A percentile compares a stretch with the other conserved stretches of the same genome.
These are phyloP conservation scores for Homalodisca vitripennis DNA, from an alignment of 1,140 invertebrate species.

Conservation along the genomic window DNA sequence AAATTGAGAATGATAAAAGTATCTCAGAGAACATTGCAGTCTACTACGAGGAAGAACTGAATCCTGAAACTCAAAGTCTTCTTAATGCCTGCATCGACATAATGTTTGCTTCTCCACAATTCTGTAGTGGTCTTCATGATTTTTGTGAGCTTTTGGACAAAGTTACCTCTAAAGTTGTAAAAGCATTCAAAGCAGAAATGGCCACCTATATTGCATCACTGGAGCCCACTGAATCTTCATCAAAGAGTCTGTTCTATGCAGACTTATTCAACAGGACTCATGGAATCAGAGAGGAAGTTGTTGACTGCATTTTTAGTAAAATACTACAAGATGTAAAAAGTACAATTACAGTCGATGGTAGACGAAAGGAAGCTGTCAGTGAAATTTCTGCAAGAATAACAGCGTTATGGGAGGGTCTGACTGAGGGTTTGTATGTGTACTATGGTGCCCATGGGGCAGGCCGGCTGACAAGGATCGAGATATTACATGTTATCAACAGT, in stretches of 20 bases:
- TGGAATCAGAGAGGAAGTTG: background rate
- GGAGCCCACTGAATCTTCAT: background rate
- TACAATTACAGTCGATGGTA: background rate
- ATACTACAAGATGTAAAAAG: constrained; percentile 2
- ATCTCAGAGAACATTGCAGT: background rate
- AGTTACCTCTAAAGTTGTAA: background rate
- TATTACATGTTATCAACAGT: background rate
- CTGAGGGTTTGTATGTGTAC: background rate
- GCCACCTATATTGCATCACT: background rate
- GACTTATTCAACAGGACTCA: background rate
- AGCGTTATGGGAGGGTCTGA: background rate
- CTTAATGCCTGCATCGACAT: background rate
- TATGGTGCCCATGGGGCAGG: background rate
- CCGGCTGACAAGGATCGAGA: background rate
- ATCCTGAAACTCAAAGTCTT: background rate
- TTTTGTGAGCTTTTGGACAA: background rate
- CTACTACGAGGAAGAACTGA: background rate
- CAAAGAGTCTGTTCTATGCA: background rate
- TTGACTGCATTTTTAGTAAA: background rate
- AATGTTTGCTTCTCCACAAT: background rate
- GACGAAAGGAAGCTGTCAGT: background rate
- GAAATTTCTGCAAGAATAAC: background rate
- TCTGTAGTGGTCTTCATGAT: background rate
- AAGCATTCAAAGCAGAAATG: background rate
- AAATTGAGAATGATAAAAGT: background rate